Evolutionary conservation across 2,113 vertebrate genomes (phyloP), one percentile per base, ranked within the genome.

Genomic region (Mormoops blainvillei): DNA sequence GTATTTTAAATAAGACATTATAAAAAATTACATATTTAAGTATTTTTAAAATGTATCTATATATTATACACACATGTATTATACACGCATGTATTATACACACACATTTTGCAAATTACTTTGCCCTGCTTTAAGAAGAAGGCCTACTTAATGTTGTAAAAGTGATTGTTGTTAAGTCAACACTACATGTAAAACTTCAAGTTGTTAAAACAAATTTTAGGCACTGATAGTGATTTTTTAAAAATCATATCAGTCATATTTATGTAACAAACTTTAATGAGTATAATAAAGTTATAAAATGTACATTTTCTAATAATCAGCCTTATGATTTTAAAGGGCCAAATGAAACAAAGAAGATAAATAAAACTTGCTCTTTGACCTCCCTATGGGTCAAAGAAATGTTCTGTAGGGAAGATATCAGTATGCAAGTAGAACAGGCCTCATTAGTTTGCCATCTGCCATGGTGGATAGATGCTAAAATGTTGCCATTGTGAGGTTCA

Each of bases 381-480:
- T 98, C 97, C 94, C 96, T 97, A 45, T 95, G 97, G 95, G 98
- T 84, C 10, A 0, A 6, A 28, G 33, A 97, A 98, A 56, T 96
- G 84, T 80, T 98, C 45, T 94, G 94, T 97, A 97, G 91, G 94
- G 97, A 98, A 98, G 96, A 97, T 98, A 98, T 99, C 98, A 98
- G 98, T 98, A 98, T 98, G 98, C 98, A 98, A 96, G 97, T 97
- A 97, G 93, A 98, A 94, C 98, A 98, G 97, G 98, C 97, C 98
- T 99, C 99, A 99, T 99, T 99, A 99, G 97, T 98, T 98, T 98
- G 96, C 99, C 99, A 99, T 99, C 99, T 99, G 99, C 97, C 98
- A 96, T 98, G 97, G 98, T 80, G 84, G 98, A 98, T 98, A 98
- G 98, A 98, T 98, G 98, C 98, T 99, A 98, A 99, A 99, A 98